Evolutionary conservation across 2,113 vertebrate species (phyloP), one percentile per base, ranked within the genome.

Genomic region (Ptychochromis oligacanthus): DNA sequence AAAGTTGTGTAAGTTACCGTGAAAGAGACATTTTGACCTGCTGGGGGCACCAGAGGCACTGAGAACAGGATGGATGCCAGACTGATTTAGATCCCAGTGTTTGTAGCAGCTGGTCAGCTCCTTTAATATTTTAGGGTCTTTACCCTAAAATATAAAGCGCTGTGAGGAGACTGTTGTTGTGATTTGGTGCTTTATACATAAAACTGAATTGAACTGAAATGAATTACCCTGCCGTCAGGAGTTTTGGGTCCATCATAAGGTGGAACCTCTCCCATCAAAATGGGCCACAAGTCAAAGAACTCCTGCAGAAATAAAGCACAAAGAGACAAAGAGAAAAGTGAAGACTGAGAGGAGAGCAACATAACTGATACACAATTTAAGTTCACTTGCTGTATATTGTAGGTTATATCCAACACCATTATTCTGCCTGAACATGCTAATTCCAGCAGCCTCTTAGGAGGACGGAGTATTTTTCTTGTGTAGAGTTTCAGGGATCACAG

Each of bases 281-380:
- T 60, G 0, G 96, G 96, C 96, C 96, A 96, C 72, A 96, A 81
- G 79, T 96, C 96, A 79, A 96, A 96, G 87, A 96, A 96, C 87
- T 96, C 96, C 96, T 96, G 43, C 49, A 86, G 24, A 75, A 26
- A 67, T 22, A 80, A 6, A 5, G 82, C 70, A 80, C 7, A 67
- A 0, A 52, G 2, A 72, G 1, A 46, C 18, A n/a, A 11, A 15
- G 40, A 14, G 38, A 46, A 65, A 0, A 4, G 4, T 4, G 8
- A n/a, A 13, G 36, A 80, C 74, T 77, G 20, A 62, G 13, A 83
- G 61, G 15, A 22, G 13, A 4, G 36, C 26, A 70, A 59, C 38
- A 57, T 1, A 10, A 58, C 31, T 18, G 26, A 79, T 24, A 1
- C 2, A 15, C 7, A 28, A 77, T 31, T 86, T 5, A 61, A 58